Evolutionary conservation across 2,113 vertebrate genomes (phyloP).

Genomic region (Columbina picui): DNA sequence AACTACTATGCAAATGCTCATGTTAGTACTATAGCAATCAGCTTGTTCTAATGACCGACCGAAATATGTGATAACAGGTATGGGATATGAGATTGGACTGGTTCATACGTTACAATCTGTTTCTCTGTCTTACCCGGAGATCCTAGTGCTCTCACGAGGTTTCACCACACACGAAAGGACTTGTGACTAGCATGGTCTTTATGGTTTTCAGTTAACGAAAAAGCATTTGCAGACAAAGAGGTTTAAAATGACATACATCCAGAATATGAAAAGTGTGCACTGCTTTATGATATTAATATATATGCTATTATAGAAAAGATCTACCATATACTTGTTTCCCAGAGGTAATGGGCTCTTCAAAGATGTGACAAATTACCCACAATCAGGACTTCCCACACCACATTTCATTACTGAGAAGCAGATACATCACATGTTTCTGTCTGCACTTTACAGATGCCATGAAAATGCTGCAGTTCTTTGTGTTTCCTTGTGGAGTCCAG

Average conservation of each 20-base stretch:
- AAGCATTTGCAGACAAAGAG: background rate
- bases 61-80: background rate
- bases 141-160: background rate
- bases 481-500: background rate
- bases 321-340: background rate
- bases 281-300: background rate
- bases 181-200: background rate
- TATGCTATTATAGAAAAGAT: background rate
- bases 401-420: background rate
- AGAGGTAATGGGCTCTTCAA: background rate
- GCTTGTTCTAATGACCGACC: background rate
- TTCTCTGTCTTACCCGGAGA: background rate
- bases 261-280: background rate
- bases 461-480: background rate
- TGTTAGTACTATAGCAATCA: too few relatives aligned
- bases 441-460: background rate
- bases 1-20: background rate
- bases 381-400: background rate
- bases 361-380: background rate
- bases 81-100: background rate
- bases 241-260: background rate
- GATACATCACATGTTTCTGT: background rate
- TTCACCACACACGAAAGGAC: background rate
- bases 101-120: background rate
- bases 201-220: background rate